phyloP scores from a whole-genome alignment of 2,113 vertebrate genomes.

The Dasyprocta punctata region DNA sequence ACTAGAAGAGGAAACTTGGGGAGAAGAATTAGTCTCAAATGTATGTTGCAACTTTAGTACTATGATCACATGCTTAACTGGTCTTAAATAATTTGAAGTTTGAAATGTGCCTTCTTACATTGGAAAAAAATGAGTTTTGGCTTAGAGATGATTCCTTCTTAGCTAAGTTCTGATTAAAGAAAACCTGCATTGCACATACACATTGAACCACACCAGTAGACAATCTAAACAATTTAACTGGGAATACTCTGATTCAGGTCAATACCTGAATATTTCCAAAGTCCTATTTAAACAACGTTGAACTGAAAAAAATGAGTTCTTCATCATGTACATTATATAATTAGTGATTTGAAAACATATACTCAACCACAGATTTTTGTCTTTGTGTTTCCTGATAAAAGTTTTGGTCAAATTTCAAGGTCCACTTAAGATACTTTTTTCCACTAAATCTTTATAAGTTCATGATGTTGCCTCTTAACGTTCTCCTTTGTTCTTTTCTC shows the following conservation, averaged over 20 bases:
- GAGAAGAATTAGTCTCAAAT: neutral
- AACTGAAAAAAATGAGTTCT: neutral
- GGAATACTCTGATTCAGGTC: neutral
- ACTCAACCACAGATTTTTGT: neutral
- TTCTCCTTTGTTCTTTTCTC: neutral
- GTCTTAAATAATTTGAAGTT: neutral
- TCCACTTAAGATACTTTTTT: neutral
- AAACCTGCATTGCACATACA: neutral
- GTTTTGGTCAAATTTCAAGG: neutral
- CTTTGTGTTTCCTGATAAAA: neutral
- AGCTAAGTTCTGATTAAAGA: neutral
- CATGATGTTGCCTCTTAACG: neutral
- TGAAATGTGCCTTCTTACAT: neutral
- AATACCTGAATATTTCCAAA: neutral
- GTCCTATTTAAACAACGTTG: neutral
- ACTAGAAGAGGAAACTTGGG: neutral
- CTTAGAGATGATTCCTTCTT: neutral
- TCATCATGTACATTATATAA: neutral
- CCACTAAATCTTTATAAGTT: neutral
- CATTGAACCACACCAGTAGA: neutral
- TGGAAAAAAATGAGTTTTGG: neutral
- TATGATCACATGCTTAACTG: neutral
- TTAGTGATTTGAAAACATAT: neutral
- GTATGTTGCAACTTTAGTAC: neutral
- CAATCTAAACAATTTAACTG: neutral